Percentiles rank a stretch among this genome's conserved stretches.
These are phyloP conservation scores for Odontocerum albicorne DNA, from an alignment of 2,888 invertebrate species.

Conservation along the genomic window DNA sequence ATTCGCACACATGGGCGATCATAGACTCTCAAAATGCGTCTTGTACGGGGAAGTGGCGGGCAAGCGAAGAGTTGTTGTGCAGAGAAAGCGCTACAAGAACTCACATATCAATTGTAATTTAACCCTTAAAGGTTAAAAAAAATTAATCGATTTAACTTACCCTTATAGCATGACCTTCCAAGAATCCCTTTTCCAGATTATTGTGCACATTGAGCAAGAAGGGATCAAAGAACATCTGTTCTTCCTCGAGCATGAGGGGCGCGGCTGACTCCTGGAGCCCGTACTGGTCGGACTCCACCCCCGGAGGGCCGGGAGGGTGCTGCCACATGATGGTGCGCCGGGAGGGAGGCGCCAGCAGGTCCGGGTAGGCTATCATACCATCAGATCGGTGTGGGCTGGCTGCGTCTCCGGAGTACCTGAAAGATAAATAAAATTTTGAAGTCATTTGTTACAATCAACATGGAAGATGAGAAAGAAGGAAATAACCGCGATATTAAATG, in stretches of 20 bases:
- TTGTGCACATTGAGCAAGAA: constrained; percentile 21
- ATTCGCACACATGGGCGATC: too few relatives aligned
- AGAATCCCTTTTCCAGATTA: constrained; percentile 21
- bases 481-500: too few relatives aligned
- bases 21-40: too few relatives aligned
- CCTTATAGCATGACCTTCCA: constrained; percentile 27
- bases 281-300: neutral
- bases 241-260: constrained; percentile 16
- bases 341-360: constrained; percentile 46
- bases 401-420: constrained; percentile 19
- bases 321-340: constrained; percentile 32
- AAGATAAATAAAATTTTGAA: too few relatives aligned
- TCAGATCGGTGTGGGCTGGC: constrained; percentile 30
- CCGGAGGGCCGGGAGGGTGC: constrained; percentile 6
- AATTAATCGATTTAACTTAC: constrained; percentile 7
- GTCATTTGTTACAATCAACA: too few relatives aligned
- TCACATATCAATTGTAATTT: constrained; percentile 7
- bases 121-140: constrained; percentile 4
- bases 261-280: neutral
- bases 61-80: too few relatives aligned
- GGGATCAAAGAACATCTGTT: constrained; percentile 24
- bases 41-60: too few relatives aligned
- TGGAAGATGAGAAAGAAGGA: too few relatives aligned
- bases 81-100: too few relatives aligned
- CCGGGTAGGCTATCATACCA: constrained; percentile 46